Base-by-base conservation (phyloP, 1,140 invertebrate genomes). In the Venturia canescens region DNA sequence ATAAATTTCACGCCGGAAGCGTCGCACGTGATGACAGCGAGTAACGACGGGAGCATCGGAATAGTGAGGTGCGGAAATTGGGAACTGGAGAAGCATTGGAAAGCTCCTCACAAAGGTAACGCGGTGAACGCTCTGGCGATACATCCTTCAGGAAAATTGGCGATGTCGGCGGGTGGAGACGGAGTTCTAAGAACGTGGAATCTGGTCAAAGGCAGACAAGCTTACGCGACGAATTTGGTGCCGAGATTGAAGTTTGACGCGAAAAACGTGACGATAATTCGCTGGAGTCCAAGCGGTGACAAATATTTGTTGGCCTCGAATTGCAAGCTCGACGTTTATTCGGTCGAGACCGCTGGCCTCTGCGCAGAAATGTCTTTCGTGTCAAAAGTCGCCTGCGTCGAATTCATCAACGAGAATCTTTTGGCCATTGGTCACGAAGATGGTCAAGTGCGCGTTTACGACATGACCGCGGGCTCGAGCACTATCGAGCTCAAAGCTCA, bases 131-230 rank as follows among this genome's bases (percentile, higher is more conserved):
- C 94, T 63, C 90, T 98, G 77, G 93, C 95, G 80, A 93, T 98
- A 80, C 98, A 99, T 94, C 96, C 97, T 11, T 95, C 95, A 86
- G 97, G 97, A 6, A 98, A 98, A 92, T 86, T 99, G 78, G 96
- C 97, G 2, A 88, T 99, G 7, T 97, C 97, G 21, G 93, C 98
- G 21, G 97, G 97, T 21, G 94, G 94, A 78, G 98, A 99, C 90
- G 95, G 94, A 79, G 95, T 96, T 3, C 90, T 99, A 23, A 93
- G 96, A 85, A 98, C 97, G 1, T 99, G 98, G 98, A 98, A 99
- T 93, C 92, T 99, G 79, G 92, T 99, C 0, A 98, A 98, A 92
- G 98, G 98, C 0, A 93, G 97, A 83, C 94, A 94, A 87, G 97
- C 97, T 3, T 99, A 97, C 89, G 95, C 96, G 1, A 97, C 96